Percentiles rank a stretch among this genome's conserved stretches.
phyloP scores from a whole-genome alignment of 2,888 invertebrate species.

The Notocelia uddmanniana region DNA sequence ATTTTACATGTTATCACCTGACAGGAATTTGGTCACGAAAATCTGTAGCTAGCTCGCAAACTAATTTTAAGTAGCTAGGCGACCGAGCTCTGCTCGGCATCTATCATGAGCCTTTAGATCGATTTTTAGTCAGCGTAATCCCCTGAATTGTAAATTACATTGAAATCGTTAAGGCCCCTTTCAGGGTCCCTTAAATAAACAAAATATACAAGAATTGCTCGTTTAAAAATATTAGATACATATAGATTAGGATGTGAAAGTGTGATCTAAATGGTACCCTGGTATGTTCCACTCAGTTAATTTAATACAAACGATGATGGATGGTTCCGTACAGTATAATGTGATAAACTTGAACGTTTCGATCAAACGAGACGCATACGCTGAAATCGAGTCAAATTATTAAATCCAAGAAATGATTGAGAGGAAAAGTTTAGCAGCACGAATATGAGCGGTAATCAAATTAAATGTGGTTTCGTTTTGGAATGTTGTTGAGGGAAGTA shows the following conservation, averaged over 20 bases:
- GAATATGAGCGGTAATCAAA: not conserved
- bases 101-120: too few species aligned
- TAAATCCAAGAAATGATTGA: conserved; percentile 25
- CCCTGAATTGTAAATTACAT: too few species aligned
- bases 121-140: too few species aligned
- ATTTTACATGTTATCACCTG: too few species aligned
- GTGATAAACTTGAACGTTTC: conserved; percentile 24
- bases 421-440: conserved; percentile 36
- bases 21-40: too few species aligned
- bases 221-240: too few species aligned
- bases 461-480: not conserved
- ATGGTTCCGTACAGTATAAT: conserved; percentile 27
- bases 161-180: too few species aligned
- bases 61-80: too few species aligned
- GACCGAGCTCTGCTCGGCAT: too few species aligned
- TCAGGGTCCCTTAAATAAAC: too few species aligned
- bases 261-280: not conserved
- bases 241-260: not conserved
- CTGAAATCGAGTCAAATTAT: conserved; percentile 34
- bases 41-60: too few species aligned
- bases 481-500: not conserved
- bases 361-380: conserved; percentile 26
- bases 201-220: too few species aligned
- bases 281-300: conserved; percentile 26
- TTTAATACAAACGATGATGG: conserved; percentile 37